A percentile compares a stretch with the other conserved stretches of the same genome.
Conservation (phyloP, 2,888 invertebrate genomes). For the Xestia sexstrigata region DNA sequence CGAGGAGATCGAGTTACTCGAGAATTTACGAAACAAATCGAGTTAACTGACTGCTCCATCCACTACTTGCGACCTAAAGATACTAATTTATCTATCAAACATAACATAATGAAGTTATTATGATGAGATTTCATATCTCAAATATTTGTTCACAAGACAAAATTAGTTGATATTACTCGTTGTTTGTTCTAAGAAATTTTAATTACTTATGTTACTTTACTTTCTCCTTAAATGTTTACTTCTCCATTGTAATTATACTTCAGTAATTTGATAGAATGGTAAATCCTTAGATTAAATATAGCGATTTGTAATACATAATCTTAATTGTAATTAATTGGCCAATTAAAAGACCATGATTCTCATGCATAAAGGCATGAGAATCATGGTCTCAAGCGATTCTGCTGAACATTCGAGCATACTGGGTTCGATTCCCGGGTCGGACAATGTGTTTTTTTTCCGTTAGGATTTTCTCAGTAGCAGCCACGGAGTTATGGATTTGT, state of each 20-base stretch:
- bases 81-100: conserved; percentile 45
- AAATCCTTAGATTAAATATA: background rate
- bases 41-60: conserved; percentile 30
- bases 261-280: background rate
- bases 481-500: background rate
- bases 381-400: background rate
- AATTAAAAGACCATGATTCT: too few species aligned
- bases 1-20: conserved; percentile 36
- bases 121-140: conserved; percentile 37
- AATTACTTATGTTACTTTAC: conserved; percentile 22
- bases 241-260: conserved; percentile 2
- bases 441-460: background rate
- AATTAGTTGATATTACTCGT: conserved; percentile 32
- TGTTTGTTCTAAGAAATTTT: conserved; percentile 21
- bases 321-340: background rate
- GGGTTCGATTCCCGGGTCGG: background rate
- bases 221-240: conserved; percentile 9
- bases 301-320: background rate
- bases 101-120: conserved; percentile 54
- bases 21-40: conserved; percentile 36
- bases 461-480: background rate
- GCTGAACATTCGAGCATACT: background rate
- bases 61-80: conserved; percentile 38
- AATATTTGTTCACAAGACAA: conserved; percentile 42
- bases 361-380: background rate